A percentile compares a stretch with the other conserved stretches of the same genome.
Conservation (phyloP, 2,888 invertebrate species). For the Folsomia manolachei region DNA sequence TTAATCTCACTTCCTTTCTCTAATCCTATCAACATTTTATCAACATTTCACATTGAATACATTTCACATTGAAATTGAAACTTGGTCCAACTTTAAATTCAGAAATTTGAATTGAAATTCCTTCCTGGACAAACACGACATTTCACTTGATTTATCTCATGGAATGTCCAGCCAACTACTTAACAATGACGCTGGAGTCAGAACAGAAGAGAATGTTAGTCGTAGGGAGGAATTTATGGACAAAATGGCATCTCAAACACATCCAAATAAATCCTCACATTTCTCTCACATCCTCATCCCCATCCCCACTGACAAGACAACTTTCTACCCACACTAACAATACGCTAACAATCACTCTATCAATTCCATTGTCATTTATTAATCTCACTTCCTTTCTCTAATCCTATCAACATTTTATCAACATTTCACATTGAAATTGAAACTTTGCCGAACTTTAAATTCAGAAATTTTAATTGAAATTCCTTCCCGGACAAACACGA, state of each 20-base stretch:
- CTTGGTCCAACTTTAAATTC: not conserved
- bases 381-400: not conserved
- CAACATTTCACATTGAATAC: not conserved
- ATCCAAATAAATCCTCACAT: conserved; percentile 8
- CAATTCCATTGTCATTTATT: not conserved
- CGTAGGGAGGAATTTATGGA: conserved; percentile 2
- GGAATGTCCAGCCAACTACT: not conserved
- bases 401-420: not conserved
- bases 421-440: too few species aligned
- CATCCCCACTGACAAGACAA: not conserved
- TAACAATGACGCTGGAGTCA: not conserved
- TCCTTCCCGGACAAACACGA: not conserved
- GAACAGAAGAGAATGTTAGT: not conserved
- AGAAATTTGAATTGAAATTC: not conserved
- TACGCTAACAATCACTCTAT: not conserved
- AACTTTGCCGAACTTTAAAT: not conserved
- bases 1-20: not conserved
- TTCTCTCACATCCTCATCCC: not conserved
- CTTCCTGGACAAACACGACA: too few species aligned
- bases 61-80: too few species aligned
- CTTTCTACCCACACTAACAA: too few species aligned
- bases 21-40: not conserved
- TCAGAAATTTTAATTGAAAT: not conserved
- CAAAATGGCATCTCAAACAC: not conserved
- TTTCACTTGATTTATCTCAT: not conserved